Evolutionary conservation across 37 sponge, comb jelly and placozoan species (phyloP), one percentile per base, ranked within the genome.

Genomic region (Lycopodina hypogea): DNA sequence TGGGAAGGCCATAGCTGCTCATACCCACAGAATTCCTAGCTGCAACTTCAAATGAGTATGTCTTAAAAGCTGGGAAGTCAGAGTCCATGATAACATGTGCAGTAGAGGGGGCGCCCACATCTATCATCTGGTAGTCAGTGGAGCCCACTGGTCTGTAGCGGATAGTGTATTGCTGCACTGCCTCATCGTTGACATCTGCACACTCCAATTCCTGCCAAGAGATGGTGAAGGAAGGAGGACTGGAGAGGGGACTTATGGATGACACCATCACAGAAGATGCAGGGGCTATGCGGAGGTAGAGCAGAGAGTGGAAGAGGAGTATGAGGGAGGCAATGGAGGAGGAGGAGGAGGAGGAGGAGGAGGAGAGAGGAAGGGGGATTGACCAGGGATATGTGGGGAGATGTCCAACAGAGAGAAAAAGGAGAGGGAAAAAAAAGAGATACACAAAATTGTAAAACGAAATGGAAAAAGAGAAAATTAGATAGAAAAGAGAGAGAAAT

Each of bases 31-130:
- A 50, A 55, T 75, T 75, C 1, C 66, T 69, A 14, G 77, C 84
- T 21, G 76, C 84, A 18, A 83, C 76, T 38, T 68, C 59, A 55
- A 83, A n/a, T 18, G 38, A 15, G 69, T 83, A 83, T 41, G 52
- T 41, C 15, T 39, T 56, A 29, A 72, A 81, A 38, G 56, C 34
- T 22, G 58, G 22, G 34, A 74, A 40, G 24, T 26, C 36, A 35
- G 56, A 42, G 45, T 42, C 14, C 2, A 1, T 42, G n/a, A 42
- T 70, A 39, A 14, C 4, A n/a, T 7, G 45, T 14, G 45, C 12
- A 17, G 45, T 70, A 34, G 66, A 65, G 30, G 66, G 26, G 12
- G 66, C 30, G 9, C 48, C 48, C 4, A 45, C 9, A 9, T 45
- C 9, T n/a, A n/a, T n/a, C 48, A 45, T 45, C 9, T 4, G 4